A percentile compares a stretch with the other conserved stretches of the same genome.
Evolutionary conservation across 2,888 invertebrate species (phyloP).

Genomic region (Electrophaes corylata): DNA sequence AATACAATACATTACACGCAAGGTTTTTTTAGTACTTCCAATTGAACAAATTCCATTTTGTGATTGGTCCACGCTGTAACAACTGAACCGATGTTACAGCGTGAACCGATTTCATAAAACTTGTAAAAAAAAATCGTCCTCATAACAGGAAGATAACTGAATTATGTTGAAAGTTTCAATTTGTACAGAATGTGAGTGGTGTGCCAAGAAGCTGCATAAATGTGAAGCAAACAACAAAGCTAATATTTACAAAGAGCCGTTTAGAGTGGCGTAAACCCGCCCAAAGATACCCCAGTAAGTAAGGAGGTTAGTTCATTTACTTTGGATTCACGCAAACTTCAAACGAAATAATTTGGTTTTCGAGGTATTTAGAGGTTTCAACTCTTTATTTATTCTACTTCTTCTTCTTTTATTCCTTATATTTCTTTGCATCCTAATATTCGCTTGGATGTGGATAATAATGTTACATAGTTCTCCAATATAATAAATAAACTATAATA

Average conservation of each 20-base stretch:
- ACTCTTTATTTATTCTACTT: background rate
- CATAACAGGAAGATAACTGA: background rate
- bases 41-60: background rate
- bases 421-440: too few species aligned
- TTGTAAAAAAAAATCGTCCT: too few species aligned
- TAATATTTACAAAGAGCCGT: background rate
- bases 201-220: background rate
- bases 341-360: background rate
- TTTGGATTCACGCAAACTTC: background rate
- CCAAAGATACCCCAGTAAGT: background rate
- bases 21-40: too few species aligned
- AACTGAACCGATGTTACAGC: too few species aligned
- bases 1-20: too few species aligned
- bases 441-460: too few species aligned
- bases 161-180: background rate
- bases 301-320: conserved; percentile 1
- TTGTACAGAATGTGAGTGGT: too few species aligned
- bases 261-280: background rate
- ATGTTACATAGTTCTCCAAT: too few species aligned
- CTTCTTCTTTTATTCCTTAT: too few species aligned
- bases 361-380: background rate
- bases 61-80: too few species aligned
- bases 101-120: too few species aligned
- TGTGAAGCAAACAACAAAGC: background rate
- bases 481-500: too few species aligned